These are phyloP conservation scores for Sphaerophoria rueppellii DNA, from an alignment of 2,888 invertebrate species.

Conservation along the genomic window DNA sequence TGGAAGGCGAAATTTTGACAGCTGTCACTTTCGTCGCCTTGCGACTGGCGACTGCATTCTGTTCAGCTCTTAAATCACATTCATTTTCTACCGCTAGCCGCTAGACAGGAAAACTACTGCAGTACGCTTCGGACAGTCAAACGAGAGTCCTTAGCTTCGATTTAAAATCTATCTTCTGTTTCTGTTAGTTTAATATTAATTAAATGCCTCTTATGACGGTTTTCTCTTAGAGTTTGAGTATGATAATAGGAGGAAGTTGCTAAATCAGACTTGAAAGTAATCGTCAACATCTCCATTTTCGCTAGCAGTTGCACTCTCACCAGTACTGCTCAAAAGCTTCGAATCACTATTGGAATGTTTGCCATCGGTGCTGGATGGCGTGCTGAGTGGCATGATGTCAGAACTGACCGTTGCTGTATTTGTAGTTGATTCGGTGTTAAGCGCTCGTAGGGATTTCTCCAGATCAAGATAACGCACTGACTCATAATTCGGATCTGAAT, in stretches of 20 bases:
- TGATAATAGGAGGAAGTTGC: constrained; percentile 40
- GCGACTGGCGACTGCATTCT: no score
- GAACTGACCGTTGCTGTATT: constrained; percentile 74
- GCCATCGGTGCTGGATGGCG: constrained; percentile 60
- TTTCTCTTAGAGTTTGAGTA: constrained; percentile 45
- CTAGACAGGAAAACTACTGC: constrained; percentile 57
- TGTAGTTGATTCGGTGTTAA: constrained; percentile 81
- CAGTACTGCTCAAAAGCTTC: constrained; percentile 57
- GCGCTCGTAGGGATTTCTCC: constrained; percentile 88
- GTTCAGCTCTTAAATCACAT: no score
- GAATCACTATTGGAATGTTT: constrained; percentile 65
- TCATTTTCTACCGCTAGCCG: constrained; percentile 51
- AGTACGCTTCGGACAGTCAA: constrained; percentile 24
- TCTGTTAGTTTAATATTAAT: constrained; percentile 32
- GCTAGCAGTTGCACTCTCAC: constrained; percentile 70
- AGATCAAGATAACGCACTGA: constrained; percentile 89
- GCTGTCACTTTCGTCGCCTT: no score
- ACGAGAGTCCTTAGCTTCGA: constrained; percentile 38
- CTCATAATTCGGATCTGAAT: constrained; percentile 92
- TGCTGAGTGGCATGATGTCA: constrained; percentile 61
- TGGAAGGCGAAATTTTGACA: no score
- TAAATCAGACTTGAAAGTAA: constrained; percentile 81
- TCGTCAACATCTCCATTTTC: constrained; percentile 81
- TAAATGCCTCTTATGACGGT: constrained; percentile 69
- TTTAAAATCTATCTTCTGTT: constrained; percentile 32